Evolutionary conservation across 2,113 vertebrate species (phyloP).

Genomic region (Sinocyclocheilus grahami): DNA sequence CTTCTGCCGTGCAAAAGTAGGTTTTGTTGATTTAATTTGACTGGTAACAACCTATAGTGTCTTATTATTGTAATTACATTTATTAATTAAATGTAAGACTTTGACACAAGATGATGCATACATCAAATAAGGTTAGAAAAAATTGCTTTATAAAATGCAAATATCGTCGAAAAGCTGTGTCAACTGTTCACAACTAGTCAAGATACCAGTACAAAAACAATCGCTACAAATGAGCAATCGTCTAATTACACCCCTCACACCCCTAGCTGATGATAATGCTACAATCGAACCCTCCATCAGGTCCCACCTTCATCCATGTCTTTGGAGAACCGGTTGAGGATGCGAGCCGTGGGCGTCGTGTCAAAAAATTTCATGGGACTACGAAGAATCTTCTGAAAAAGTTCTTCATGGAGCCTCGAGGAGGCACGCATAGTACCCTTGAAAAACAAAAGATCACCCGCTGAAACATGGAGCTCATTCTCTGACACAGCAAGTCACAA

Average conservation of each 20-base stretch:
- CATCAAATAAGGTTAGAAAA: not conserved
- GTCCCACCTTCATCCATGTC: constrained; percentile 92
- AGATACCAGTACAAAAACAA: not conserved
- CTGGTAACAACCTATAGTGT: not conserved
- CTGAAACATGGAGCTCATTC: not conserved
- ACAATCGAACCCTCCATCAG: not conserved
- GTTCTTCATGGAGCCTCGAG: constrained; percentile 86
- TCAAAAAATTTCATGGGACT: constrained; percentile 98
- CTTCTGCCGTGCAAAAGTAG: not conserved
- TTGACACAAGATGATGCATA: not conserved
- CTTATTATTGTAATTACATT: not conserved
- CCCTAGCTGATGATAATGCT: not conserved
- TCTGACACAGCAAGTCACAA: not conserved
- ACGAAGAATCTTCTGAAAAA: constrained; percentile 87
- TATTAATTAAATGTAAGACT: not conserved
- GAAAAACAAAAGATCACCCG: not conserved
- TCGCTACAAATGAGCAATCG: not conserved
- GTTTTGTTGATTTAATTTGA: not conserved
- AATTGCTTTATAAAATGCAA: not conserved
- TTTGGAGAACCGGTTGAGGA: constrained; percentile 92
- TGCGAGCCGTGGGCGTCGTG: constrained; percentile 84
- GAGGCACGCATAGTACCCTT: constrained; percentile 89
- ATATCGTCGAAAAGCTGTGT: not conserved
- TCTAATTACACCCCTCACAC: not conserved
- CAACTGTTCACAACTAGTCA: not conserved